These are phyloP conservation scores for Bombus balteatus DNA, from an alignment of 1,140 invertebrate species.

Conservation along the genomic window DNA sequence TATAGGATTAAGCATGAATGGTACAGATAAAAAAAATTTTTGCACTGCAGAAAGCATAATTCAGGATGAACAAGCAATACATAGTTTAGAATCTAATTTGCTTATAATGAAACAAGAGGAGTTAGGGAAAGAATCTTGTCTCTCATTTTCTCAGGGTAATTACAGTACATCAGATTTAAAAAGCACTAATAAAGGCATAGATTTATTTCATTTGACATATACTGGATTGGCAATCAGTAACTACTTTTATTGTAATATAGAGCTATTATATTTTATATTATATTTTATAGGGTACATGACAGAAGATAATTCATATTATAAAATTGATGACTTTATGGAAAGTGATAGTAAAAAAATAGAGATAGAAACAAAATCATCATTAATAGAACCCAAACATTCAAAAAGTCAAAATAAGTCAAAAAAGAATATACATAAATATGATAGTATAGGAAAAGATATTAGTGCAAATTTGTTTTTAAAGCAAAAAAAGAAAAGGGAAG, in stretches of 20 bases:
- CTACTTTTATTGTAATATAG: not conserved
- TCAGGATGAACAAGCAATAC: constrained; percentile 48
- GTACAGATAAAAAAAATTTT: constrained; percentile 55
- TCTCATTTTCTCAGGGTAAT: not conserved
- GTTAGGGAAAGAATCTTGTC: not conserved
- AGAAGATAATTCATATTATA: not conserved
- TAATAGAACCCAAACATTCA: not conserved
- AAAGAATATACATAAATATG: constrained; percentile 23
- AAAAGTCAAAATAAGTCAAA: constrained; percentile 15
- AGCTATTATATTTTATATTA: not conserved
- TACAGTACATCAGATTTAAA: not conserved
- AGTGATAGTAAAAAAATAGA: not conserved
- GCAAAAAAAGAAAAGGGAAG: constrained; percentile 41
- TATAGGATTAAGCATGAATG: constrained; percentile 55
- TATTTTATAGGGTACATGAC: not conserved
- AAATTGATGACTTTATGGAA: not conserved
- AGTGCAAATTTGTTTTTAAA: constrained; percentile 27
- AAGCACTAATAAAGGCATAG: not conserved
- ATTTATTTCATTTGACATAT: constrained; percentile 16
- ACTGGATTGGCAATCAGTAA: no score
- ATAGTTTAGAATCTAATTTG: constrained; percentile 8
- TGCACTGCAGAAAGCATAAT: constrained; percentile 63
- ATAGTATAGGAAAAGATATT: constrained; percentile 15
- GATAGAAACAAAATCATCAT: not conserved
- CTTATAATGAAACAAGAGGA: constrained; percentile 4